phyloP scores from a whole-genome alignment of 2,113 vertebrate species.

The Rana temporaria region DNA sequence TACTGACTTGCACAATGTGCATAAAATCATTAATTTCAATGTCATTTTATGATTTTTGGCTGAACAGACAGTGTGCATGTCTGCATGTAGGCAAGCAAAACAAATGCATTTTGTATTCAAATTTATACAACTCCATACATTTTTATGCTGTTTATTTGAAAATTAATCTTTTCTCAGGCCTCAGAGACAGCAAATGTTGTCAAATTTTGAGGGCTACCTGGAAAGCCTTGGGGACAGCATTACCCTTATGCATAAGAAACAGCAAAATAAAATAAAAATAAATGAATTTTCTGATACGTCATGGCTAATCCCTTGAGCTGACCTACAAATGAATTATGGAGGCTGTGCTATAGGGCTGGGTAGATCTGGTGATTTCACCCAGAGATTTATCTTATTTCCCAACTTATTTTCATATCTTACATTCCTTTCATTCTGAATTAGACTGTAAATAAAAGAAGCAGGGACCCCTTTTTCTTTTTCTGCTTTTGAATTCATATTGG shows the following conservation, averaged over 20 bases:
- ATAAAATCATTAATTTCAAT: constrained; percentile 78
- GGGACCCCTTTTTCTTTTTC: constrained; percentile 62
- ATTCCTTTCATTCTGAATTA: constrained; percentile 96
- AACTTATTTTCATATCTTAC: constrained; percentile 98
- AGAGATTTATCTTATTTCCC: constrained; percentile 95
- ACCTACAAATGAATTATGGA: constrained; percentile 84
- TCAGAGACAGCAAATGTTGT: constrained; percentile 87
- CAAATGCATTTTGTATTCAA: constrained; percentile 87
- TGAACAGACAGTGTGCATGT: constrained; percentile 79
- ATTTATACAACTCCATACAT: constrained; percentile 89
- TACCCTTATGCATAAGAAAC: constrained; percentile 91
- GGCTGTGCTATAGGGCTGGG: constrained; percentile 79
- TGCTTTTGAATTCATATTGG: constrained; percentile 80
- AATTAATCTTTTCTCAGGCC: constrained; percentile 87
- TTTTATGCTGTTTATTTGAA: constrained; percentile 90
- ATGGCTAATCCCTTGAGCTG: constrained; percentile 86
- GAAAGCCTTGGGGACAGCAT: constrained; percentile 89
- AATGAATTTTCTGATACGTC: constrained; percentile 91
- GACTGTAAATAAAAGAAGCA: constrained; percentile 90
- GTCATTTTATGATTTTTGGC: constrained; percentile 81
- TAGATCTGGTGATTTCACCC: constrained; percentile 83
- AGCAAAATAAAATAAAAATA: constrained; percentile 93
- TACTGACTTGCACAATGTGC: constrained; percentile 79
- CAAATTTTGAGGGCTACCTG: constrained; percentile 89
- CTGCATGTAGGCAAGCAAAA: constrained; percentile 79